A percentile compares a stretch with the other conserved stretches of the same genome.
Evolutionary conservation across 2,113 vertebrate genomes (phyloP).

Genomic region (Setophaga coronata): DNA sequence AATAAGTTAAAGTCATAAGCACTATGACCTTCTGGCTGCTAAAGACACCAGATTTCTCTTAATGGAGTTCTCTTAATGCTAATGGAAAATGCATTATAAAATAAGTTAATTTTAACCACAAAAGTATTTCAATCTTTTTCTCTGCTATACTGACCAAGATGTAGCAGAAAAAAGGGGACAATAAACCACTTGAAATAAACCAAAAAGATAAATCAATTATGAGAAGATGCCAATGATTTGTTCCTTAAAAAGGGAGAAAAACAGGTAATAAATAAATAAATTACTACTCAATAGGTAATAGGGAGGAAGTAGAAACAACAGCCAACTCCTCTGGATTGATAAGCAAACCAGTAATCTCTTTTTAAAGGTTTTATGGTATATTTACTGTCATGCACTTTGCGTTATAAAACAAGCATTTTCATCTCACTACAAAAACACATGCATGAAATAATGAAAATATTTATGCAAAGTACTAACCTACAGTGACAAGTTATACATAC

Average conservation of each 20-base stretch:
- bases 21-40: not conserved
- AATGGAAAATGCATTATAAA: not conserved
- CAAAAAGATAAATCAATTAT: not conserved
- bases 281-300: not conserved
- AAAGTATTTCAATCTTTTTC: not conserved
- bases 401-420: not conserved
- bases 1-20: not conserved
- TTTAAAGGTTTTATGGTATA: not conserved
- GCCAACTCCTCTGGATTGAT: not conserved
- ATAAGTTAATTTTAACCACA: not conserved
- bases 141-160: not conserved
- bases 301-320: not conserved
- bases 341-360: not conserved
- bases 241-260: not conserved
- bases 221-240: not conserved
- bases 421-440: not conserved
- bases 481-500: constrained; percentile 29
- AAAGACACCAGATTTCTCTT: not conserved
- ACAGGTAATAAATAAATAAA: not conserved
- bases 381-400: not conserved
- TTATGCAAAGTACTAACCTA: not conserved
- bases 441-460: not conserved
- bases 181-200: not conserved
- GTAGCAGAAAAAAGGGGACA: not conserved
- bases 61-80: not conserved